Evolutionary conservation across 2,797 vertebrate species (phyloP).

Genomic region (Loriculus beryllinus): DNA sequence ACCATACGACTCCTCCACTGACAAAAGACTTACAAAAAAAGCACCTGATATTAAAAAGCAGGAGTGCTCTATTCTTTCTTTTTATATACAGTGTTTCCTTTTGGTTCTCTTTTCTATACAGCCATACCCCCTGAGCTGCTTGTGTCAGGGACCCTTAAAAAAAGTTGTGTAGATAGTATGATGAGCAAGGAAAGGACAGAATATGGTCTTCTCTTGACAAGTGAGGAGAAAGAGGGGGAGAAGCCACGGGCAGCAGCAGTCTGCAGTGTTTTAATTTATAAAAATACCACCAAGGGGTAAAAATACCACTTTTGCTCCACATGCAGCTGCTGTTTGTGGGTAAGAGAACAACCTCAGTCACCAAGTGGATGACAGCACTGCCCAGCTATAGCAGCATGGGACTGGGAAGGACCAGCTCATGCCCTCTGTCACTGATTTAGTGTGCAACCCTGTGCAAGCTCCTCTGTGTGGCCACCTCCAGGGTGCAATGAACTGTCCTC

Average conservation of each 20-base stretch:
- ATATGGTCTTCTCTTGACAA: constrained; percentile 30
- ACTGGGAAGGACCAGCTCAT: neutral
- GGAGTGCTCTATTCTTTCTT: neutral
- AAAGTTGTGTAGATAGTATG: neutral
- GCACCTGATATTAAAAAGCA: neutral
- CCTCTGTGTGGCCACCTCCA: neutral
- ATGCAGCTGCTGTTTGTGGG: constrained; percentile 20
- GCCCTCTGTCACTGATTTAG: neutral
- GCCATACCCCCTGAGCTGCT: neutral
- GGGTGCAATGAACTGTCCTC: neutral
- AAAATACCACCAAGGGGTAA: constrained; percentile 46
- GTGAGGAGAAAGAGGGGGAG: constrained; percentile 13
- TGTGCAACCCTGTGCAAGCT: neutral
- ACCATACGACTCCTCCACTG: neutral
- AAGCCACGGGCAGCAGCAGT: constrained; percentile 23
- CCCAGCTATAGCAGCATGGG: neutral
- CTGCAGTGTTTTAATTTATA: constrained; percentile 48
- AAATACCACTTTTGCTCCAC: constrained; percentile 39
- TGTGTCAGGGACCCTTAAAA: neutral
- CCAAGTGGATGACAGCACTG: neutral
- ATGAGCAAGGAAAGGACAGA: constrained; percentile 7
- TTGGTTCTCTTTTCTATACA: neutral
- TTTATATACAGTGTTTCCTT: neutral
- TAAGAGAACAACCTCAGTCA: constrained; percentile 37
- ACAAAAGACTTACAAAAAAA: neutral